Evolutionary conservation across 1,140 invertebrate species (phyloP).

Genomic region (Antheraea pernyi): DNA sequence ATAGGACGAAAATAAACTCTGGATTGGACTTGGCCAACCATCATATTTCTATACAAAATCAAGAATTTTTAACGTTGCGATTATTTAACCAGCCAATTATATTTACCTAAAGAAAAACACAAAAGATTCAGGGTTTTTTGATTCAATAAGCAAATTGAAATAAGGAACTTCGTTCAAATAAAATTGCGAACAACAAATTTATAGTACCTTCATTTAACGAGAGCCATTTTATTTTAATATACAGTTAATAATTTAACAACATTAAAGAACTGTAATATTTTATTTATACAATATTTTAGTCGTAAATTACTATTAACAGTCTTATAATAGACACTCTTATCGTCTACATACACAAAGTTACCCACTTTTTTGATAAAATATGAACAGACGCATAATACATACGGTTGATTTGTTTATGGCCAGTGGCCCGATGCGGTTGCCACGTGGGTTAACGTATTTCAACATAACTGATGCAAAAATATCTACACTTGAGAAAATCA

Average conservation of each 20-base stretch:
- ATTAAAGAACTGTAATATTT: not conserved
- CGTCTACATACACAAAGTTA: not conserved
- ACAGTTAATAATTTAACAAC: not conserved
- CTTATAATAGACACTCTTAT: not conserved
- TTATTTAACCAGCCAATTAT: too few relatives aligned
- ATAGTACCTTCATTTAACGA: not conserved
- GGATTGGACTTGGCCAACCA: too few relatives aligned
- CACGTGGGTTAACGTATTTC: constrained; percentile 47
- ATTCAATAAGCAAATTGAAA: too few relatives aligned
- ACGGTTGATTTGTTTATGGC: constrained; percentile 35
- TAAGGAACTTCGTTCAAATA: too few relatives aligned
- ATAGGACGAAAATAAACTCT: too few relatives aligned
- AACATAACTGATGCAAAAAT: constrained; percentile 39
- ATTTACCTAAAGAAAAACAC: too few relatives aligned
- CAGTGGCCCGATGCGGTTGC: constrained; percentile 51
- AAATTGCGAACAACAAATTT: too few relatives aligned
- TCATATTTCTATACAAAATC: too few relatives aligned
- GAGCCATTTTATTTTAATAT: not conserved
- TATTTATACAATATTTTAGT: not conserved
- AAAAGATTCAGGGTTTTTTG: too few relatives aligned
- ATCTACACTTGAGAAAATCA: constrained; percentile 28
- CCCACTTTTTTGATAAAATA: too few relatives aligned
- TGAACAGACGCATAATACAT: constrained; percentile 33
- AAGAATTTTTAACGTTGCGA: too few relatives aligned
- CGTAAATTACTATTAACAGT: not conserved